Conservation (phyloP, 2,113 vertebrate genomes). For the Corythoichthys intestinalis region DNA sequence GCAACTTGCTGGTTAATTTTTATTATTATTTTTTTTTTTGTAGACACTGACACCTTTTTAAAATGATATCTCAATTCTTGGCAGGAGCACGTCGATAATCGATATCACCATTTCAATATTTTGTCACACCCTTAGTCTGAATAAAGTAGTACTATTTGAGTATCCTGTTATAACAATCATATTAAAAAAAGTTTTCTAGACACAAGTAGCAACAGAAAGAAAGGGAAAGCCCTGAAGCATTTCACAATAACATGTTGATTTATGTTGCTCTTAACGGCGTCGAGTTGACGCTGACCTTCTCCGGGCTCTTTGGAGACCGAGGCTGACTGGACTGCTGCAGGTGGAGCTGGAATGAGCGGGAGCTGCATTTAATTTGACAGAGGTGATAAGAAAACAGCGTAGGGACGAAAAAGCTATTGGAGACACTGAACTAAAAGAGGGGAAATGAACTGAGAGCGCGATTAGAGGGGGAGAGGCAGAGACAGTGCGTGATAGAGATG, state of each 20-base stretch:
- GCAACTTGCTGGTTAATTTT: too few relatives aligned
- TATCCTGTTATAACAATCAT: too few relatives aligned
- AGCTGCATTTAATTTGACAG: slow-evolving; percentile 2
- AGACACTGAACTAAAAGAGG: not conserved
- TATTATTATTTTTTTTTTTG: too few relatives aligned
- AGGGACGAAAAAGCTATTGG: not conserved
- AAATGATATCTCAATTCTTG: too few relatives aligned
- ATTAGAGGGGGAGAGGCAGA: not conserved
- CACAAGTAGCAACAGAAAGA: not conserved
- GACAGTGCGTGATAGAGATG: slow-evolving; percentile 20
- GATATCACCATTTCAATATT: too few relatives aligned
- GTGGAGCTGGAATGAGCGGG: slow-evolving; percentile 1
- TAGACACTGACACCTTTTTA: too few relatives aligned
- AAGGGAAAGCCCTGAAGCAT: not conserved
- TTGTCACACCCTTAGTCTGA: too few relatives aligned
- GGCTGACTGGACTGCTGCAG: not conserved
- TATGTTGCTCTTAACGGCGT: slow-evolving; percentile 6
- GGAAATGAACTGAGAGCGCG: not conserved
- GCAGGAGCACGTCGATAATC: too few relatives aligned
- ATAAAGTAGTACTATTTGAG: too few relatives aligned
- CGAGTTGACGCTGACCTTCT: slow-evolving; percentile 2
- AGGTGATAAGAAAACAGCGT: not conserved
- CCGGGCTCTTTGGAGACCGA: slow-evolving; percentile 3
- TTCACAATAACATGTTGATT: slow-evolving; percentile 4
- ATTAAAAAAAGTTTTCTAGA: too few relatives aligned